These are phyloP conservation scores for Vulpes vulpes DNA, from an alignment of 2,113 vertebrate species.

Conservation along the genomic window DNA sequence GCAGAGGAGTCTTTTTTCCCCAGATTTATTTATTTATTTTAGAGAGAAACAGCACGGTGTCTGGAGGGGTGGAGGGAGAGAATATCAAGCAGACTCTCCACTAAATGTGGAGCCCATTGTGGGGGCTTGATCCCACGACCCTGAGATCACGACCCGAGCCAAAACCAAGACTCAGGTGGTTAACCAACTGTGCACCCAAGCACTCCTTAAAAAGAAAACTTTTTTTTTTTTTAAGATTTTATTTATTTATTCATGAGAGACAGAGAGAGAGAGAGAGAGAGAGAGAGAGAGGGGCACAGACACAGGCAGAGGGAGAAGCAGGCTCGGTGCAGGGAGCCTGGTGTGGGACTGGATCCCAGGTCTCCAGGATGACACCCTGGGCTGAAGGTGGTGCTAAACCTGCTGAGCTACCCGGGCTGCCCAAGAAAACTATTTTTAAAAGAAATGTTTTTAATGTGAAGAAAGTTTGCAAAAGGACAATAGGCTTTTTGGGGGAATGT, in stretches of 20 bases:
- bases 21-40: background rate
- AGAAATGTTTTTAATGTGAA: background rate
- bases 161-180: no score
- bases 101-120: background rate
- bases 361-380: no score
- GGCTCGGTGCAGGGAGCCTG: no score
- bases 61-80: background rate
- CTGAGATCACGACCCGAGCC: background rate
- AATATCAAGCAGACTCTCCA: background rate
- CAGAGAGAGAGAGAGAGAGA: no score
- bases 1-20: background rate
- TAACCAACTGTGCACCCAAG: no score
- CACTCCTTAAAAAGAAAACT: no score
- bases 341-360: no score
- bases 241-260: no score
- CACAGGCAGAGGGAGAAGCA: no score
- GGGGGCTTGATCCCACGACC: background rate
- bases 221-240: no score
- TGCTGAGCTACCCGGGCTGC: background rate
- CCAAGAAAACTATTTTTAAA: background rate
- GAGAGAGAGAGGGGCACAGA: no score
- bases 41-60: background rate
- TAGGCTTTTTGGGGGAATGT: background rate
- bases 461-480: background rate
- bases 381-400: no score